Conservation (phyloP, 2,797 vertebrate genomes). For the Galaxias olidus region DNA sequence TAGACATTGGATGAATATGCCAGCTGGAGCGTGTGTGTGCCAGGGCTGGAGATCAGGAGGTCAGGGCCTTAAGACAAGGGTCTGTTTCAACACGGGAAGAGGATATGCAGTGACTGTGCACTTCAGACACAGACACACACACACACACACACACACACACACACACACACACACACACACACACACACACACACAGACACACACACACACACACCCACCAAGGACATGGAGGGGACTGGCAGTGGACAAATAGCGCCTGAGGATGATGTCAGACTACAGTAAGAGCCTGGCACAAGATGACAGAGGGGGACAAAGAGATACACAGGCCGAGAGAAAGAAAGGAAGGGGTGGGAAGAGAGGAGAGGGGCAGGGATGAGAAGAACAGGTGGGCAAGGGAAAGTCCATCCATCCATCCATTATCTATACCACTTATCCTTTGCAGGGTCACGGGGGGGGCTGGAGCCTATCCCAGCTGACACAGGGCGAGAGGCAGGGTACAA, state of each 20-base stretch:
- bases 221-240: neutral
- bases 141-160: conserved; percentile 11
- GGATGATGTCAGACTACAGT: conserved; percentile 40
- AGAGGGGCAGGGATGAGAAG: conserved; percentile 4
- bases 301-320: neutral
- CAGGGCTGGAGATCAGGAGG: neutral
- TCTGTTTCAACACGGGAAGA: neutral
- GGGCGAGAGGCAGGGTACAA: too few relatives aligned
- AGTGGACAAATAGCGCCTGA: conserved; percentile 6
- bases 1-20: neutral
- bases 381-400: neutral
- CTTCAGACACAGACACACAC: conserved; percentile 6
- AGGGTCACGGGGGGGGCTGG: too few relatives aligned
- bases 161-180: conserved; percentile 8
- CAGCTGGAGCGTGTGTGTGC: neutral
- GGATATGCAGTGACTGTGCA: conserved; percentile 25
- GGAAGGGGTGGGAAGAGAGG: neutral
- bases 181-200: conserved; percentile 2
- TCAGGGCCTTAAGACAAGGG: neutral
- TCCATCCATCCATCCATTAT: too few relatives aligned
- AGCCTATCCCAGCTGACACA: too few relatives aligned
- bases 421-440: too few relatives aligned
- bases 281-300: neutral
- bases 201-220: conserved; percentile 6
- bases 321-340: neutral